Evolutionary conservation across 1,140 invertebrate species (phyloP).

Genomic region (Arctopsyche grandis): DNA sequence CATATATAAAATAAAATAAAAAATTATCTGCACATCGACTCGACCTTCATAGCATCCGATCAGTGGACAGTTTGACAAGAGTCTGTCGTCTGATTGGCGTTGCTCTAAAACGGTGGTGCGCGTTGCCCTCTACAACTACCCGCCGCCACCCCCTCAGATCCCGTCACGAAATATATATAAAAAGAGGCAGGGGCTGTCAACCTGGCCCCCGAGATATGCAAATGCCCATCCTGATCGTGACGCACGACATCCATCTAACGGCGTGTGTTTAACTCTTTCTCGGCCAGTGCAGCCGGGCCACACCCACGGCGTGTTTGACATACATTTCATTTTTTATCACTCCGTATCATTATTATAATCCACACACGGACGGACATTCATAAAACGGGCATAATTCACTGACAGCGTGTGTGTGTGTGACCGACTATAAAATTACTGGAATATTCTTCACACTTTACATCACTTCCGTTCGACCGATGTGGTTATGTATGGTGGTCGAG

Average conservation of each 20-base stretch:
- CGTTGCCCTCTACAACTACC: not conserved
- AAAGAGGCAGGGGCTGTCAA: constrained; percentile 2
- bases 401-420: not conserved
- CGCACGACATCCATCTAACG: constrained; percentile 55
- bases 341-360: constrained; percentile 2
- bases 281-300: constrained; percentile 1
- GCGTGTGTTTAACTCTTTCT: constrained; percentile 49
- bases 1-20: not conserved
- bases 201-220: constrained; percentile 50
- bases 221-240: constrained; percentile 55
- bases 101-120: not conserved
- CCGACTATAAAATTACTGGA: not conserved
- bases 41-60: not conserved
- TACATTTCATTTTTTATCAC: constrained; percentile 33
- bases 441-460: too few species aligned
- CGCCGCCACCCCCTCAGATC: not conserved
- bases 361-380: not conserved
- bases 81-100: not conserved
- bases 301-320: constrained; percentile 43
- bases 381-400: not conserved
- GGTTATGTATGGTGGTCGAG: too few species aligned
- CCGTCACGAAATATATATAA: not conserved
- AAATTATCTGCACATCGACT: not conserved
- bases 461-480: too few species aligned
- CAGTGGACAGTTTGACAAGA: not conserved